A percentile compares a stretch with the other conserved stretches of the same genome.
Conservation (phyloP, 2,113 vertebrate species). For the Zosterops pallidus region DNA sequence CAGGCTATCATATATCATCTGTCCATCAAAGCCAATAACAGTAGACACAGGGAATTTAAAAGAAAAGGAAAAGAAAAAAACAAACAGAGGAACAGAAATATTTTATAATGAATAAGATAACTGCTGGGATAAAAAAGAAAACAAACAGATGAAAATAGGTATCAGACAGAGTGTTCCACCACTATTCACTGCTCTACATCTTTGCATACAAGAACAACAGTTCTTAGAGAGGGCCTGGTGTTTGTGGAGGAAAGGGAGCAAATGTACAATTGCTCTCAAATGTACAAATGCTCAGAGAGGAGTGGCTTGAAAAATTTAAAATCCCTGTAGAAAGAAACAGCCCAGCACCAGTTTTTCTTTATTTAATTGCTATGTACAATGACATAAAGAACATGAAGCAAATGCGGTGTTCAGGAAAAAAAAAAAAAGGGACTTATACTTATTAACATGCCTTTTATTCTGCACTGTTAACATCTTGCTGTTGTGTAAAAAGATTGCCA, state of each 20-base stretch:
- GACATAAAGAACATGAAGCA: not conserved
- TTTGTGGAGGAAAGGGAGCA: not conserved
- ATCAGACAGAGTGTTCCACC: not conserved
- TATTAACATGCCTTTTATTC: not conserved
- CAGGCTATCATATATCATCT: conserved; percentile 22
- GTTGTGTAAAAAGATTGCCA: not conserved
- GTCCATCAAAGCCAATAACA: conserved; percentile 34
- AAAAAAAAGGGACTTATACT: not conserved
- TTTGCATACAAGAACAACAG: not conserved
- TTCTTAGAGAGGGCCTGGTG: not conserved
- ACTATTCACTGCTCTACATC: not conserved
- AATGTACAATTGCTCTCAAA: not conserved
- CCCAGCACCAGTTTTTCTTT: not conserved
- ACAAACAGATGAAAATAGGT: not conserved
- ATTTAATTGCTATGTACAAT: not conserved
- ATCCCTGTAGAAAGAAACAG: not conserved
- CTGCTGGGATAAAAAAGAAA: not conserved
- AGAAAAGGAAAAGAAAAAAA: not conserved
- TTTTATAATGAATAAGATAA: conserved; percentile 9
- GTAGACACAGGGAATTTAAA: not conserved
- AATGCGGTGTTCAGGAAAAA: not conserved
- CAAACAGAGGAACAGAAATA: not conserved
- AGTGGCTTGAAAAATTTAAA: not conserved
- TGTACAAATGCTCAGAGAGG: not conserved
- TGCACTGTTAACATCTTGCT: not conserved